phyloP scores from a whole-genome alignment of 2,888 invertebrate species.

The Malthinus flaveolus region DNA sequence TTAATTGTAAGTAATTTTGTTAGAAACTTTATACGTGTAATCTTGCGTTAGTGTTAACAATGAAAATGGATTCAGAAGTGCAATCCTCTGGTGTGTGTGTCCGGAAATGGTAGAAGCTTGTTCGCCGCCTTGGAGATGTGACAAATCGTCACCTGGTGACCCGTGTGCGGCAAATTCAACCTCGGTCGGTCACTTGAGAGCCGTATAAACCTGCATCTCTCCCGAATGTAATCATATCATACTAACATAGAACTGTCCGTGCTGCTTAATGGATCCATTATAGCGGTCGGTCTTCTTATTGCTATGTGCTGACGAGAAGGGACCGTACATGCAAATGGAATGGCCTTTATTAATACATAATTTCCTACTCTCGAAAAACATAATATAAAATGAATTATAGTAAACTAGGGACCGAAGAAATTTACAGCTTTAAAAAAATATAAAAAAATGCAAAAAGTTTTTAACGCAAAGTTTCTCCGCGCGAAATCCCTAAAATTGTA shows the following conservation, averaged over 20 bases:
- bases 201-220: constrained; percentile 48
- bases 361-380: constrained; percentile 39
- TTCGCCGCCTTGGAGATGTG: constrained; percentile 55
- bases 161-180: constrained; percentile 50
- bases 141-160: constrained; percentile 58
- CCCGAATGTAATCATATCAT: constrained; percentile 50
- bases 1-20: constrained; percentile 43
- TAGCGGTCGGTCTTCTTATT: constrained; percentile 45
- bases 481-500: constrained; percentile 13
- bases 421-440: constrained; percentile 13
- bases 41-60: constrained; percentile 34
- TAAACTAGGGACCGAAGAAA: constrained; percentile 33
- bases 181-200: constrained; percentile 49
- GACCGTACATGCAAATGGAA: constrained; percentile 48
- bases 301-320: constrained; percentile 42
- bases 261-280: constrained; percentile 51
- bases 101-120: constrained; percentile 56
- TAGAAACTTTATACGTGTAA: constrained; percentile 36
- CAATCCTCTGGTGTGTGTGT: constrained; percentile 39
- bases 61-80: constrained; percentile 32
- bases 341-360: constrained; percentile 48
- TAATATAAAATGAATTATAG: constrained; percentile 41
- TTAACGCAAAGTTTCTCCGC: not conserved
- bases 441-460: constrained; percentile 11
- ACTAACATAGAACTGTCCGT: constrained; percentile 42